A percentile compares a stretch with the other conserved stretches of the same genome.
phyloP scores from a whole-genome alignment of 2,113 vertebrate species.

The Lophius piscatorius region DNA sequence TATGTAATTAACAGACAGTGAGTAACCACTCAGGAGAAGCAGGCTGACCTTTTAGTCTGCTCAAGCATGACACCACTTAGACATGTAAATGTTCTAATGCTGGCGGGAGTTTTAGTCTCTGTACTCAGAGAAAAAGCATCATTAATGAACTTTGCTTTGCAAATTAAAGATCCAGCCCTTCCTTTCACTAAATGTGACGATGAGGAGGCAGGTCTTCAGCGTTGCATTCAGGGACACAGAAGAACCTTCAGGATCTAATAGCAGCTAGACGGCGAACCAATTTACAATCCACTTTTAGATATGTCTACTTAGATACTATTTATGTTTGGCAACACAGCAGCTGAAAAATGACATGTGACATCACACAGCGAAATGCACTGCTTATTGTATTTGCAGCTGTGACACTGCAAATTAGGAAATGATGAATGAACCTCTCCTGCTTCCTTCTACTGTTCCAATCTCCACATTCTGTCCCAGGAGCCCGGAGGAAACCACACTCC shows the following conservation, averaged over 20 bases:
- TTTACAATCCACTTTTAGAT: conserved; percentile 20
- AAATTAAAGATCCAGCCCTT: conserved; percentile 11
- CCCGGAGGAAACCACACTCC: conserved; percentile 96
- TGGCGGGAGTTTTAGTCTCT: conserved; percentile 11
- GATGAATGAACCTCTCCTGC: conserved; percentile 44
- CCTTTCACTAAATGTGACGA: conserved; percentile 2
- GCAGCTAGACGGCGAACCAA: neutral
- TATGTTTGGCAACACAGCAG: neutral
- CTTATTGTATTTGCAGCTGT: conserved; percentile 34
- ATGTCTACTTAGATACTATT: no score
- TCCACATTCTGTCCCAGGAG: conserved; percentile 80
- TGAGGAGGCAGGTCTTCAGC: neutral
- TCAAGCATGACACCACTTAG: conserved; percentile 8
- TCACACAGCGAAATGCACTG: conserved; percentile 33
- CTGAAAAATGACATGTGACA: conserved; percentile 37
- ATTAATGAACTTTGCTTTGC: conserved; percentile 37
- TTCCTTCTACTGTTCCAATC: neutral
- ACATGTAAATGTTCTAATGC: conserved; percentile 3
- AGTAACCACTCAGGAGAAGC: conserved; percentile 13
- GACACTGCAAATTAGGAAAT: conserved; percentile 52
- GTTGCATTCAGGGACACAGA: neutral
- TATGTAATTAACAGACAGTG: conserved; percentile 12
- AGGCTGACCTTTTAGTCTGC: conserved; percentile 12
- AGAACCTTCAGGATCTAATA: conserved; percentile 12
- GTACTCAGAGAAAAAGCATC: conserved; percentile 12